A percentile compares a stretch with the other conserved stretches of the same genome.
These are phyloP conservation scores for Platichthys stellatus DNA, from an alignment of 2,113 vertebrate genomes.

Conservation along the genomic window DNA sequence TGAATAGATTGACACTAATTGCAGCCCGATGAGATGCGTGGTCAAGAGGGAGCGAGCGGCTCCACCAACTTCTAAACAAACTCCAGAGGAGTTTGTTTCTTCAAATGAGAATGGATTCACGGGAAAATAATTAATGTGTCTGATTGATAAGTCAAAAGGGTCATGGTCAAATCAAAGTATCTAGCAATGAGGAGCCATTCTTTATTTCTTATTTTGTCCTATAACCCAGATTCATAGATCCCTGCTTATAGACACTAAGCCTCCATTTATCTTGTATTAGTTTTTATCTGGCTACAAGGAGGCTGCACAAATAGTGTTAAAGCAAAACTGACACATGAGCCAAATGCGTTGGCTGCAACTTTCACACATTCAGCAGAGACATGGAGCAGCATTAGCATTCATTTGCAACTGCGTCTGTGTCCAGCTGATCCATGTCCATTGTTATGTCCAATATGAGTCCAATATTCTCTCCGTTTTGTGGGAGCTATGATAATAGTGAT, in stretches of 20 bases:
- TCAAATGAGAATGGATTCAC: neutral
- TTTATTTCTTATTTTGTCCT: no score
- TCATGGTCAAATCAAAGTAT: no score
- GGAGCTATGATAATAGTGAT: no score
- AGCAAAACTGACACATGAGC: neutral
- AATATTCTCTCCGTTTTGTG: no score
- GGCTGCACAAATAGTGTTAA: neutral
- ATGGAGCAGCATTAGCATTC: no score
- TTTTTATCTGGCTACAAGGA: neutral
- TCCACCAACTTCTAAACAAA: conserved; percentile 23
- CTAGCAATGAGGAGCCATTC: no score
- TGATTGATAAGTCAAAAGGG: neutral
- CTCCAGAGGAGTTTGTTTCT: conserved; percentile 34
- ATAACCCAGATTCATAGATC: neutral
- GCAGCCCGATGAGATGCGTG: conserved; percentile 45
- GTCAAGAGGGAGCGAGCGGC: conserved; percentile 47
- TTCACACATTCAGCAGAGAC: no score
- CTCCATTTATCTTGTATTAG: no score
- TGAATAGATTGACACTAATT: conserved; percentile 75
- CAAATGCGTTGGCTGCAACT: no score
- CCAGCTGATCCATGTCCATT: no score
- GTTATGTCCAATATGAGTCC: neutral
- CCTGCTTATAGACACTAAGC: no score
- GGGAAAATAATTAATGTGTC: neutral
- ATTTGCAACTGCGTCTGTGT: no score